Evolutionary conservation across 2,888 invertebrate species (phyloP).

Genomic region (Eulithis prunata): DNA sequence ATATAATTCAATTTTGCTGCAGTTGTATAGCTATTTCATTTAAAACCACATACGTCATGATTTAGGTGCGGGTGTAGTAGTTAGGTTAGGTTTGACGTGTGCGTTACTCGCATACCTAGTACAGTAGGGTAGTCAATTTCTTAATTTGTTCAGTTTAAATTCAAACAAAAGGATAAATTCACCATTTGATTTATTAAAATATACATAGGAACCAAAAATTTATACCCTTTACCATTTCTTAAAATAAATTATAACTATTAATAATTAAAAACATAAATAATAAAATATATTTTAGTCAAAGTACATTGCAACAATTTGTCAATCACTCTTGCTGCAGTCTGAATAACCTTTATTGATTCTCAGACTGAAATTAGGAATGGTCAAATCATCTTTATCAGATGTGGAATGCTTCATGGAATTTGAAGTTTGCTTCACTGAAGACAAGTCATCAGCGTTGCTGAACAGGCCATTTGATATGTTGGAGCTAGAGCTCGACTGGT

Average conservation of each 20-base stretch:
- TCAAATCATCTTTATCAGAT: slow-evolving; percentile 77
- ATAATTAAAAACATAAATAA: slow-evolving; percentile 29
- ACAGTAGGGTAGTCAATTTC: too few relatives aligned
- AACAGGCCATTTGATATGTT: slow-evolving; percentile 78
- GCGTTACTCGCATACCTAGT: too few relatives aligned
- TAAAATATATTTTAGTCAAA: slow-evolving; percentile 42
- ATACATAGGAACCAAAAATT: slow-evolving; percentile 38
- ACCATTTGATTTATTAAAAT: slow-evolving; percentile 40
- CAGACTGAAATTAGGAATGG: slow-evolving; percentile 78
- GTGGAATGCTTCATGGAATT: slow-evolving; percentile 75
- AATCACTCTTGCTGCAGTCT: slow-evolving; percentile 74
- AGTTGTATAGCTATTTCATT: slow-evolving; percentile 1
- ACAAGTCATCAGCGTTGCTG: slow-evolving; percentile 82
- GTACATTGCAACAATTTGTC: slow-evolving; percentile 42
- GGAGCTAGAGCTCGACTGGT: slow-evolving; percentile 78
- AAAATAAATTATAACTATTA: slow-evolving; percentile 33
- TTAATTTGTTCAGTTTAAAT: background rate
- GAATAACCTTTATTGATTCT: slow-evolving; percentile 65
- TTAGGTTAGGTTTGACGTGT: too few relatives aligned
- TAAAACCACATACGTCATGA: too few relatives aligned
- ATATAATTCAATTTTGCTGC: slow-evolving; percentile 38
- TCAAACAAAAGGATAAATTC: slow-evolving; percentile 12
- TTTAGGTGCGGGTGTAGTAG: too few relatives aligned
- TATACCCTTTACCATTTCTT: slow-evolving; percentile 36
- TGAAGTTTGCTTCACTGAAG: slow-evolving; percentile 81